Conservation (phyloP, 1,140 invertebrate genomes). For the Drosophila truncata region DNA sequence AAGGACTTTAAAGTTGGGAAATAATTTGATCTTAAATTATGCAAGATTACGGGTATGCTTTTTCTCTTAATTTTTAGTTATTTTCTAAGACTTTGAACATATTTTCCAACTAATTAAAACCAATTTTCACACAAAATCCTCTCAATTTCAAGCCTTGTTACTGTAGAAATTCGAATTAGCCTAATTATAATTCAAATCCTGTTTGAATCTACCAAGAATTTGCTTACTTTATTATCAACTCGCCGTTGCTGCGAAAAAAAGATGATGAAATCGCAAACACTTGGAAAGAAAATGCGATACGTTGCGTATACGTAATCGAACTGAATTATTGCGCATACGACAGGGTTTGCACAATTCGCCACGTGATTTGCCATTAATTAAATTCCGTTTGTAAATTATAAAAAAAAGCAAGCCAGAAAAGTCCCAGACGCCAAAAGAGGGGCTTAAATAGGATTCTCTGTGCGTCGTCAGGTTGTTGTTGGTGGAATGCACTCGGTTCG, state of each 20-base stretch:
- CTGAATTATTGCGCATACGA: slow-evolving; percentile 51
- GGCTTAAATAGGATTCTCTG: slow-evolving; percentile 37
- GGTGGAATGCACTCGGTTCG: slow-evolving; percentile 47
- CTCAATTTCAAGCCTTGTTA: too few species aligned
- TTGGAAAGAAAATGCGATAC: slow-evolving; percentile 18
- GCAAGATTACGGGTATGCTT: background rate
- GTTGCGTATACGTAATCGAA: slow-evolving; percentile 47
- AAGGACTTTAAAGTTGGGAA: background rate
- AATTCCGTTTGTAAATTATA: slow-evolving; percentile 46
- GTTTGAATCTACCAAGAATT: slow-evolving; percentile 26
- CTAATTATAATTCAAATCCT: background rate
- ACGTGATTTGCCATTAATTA: slow-evolving; percentile 61
- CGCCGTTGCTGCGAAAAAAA: slow-evolving; percentile 4
- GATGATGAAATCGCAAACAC: slow-evolving; percentile 49
- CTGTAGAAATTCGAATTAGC: background rate
- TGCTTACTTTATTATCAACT: slow-evolving; percentile 34
- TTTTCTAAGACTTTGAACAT: background rate
- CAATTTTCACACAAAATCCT: background rate
- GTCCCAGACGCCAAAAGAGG: slow-evolving; percentile 9
- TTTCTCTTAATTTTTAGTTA: background rate
- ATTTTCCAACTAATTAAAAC: background rate
- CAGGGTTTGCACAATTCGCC: slow-evolving; percentile 41
- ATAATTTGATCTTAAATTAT: background rate
- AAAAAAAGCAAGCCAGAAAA: background rate
- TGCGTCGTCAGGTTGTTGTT: slow-evolving; percentile 33